phyloP scores from a whole-genome alignment of 2,888 invertebrate genomes.

The Synergus itoensis region DNA sequence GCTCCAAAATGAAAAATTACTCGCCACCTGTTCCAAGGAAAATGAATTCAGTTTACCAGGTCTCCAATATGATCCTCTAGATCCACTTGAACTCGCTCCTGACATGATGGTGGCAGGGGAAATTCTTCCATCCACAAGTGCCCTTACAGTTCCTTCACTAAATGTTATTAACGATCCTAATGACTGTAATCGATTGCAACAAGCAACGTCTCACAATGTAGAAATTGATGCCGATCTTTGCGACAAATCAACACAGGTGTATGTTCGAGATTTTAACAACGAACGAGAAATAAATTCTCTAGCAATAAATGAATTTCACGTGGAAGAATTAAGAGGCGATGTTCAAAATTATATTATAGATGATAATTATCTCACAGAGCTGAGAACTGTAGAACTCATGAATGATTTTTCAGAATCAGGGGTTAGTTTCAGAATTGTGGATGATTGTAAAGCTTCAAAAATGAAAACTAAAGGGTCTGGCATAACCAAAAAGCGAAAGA shows the following conservation, averaged over 20 bases:
- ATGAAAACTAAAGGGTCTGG: not conserved
- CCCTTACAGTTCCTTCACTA: slow-evolving; percentile 49
- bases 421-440: not conserved
- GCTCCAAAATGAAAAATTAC: slow-evolving; percentile 67
- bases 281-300: not conserved
- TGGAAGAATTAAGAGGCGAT: not conserved
- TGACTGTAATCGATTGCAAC: slow-evolving; percentile 43
- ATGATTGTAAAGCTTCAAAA: not conserved
- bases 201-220: slow-evolving; percentile 31
- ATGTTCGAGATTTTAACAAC: not conserved
- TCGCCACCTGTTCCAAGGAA: slow-evolving; percentile 68
- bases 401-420: slow-evolving; percentile 6
- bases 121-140: slow-evolving; percentile 67
- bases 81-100: slow-evolving; percentile 66
- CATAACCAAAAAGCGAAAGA: slow-evolving; percentile 43
- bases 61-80: slow-evolving; percentile 71
- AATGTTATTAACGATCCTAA: slow-evolving; percentile 42
- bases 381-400: not conserved
- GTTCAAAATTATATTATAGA: not conserved
- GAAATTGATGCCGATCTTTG: slow-evolving; percentile 14
- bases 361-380: slow-evolving; percentile 4
- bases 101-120: slow-evolving; percentile 72
- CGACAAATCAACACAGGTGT: not conserved
- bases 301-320: not conserved
- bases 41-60: slow-evolving; percentile 70